phyloP scores from a whole-genome alignment of 2,888 invertebrate genomes.

The Clivina fossor region DNA sequence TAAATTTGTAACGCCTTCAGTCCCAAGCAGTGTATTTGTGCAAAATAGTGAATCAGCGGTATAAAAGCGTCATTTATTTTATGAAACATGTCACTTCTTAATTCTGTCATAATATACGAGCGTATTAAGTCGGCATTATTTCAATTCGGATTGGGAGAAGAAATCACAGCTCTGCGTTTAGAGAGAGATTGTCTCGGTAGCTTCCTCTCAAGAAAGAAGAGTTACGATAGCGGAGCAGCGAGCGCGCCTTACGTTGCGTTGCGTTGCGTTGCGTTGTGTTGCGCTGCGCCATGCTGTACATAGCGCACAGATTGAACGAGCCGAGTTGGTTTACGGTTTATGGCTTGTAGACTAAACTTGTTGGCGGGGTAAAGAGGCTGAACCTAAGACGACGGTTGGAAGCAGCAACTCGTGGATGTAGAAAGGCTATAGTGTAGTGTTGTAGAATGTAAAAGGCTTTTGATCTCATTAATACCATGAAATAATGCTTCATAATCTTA shows the following conservation, averaged over 20 bases:
- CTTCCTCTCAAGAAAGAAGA: too few relatives aligned
- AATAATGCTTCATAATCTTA: slow-evolving; percentile 76
- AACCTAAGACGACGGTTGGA: slow-evolving; percentile 32
- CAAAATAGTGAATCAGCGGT: too few relatives aligned
- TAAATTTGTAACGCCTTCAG: too few relatives aligned
- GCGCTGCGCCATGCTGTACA: not conserved
- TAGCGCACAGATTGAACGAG: not conserved
- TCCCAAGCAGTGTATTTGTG: too few relatives aligned
- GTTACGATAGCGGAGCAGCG: not conserved
- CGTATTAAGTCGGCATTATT: too few relatives aligned
- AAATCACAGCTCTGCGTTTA: too few relatives aligned
- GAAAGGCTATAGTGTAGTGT: slow-evolving; percentile 45
- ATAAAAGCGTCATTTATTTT: too few relatives aligned
- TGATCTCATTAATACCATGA: slow-evolving; percentile 76
- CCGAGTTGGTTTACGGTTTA: slow-evolving; percentile 13
- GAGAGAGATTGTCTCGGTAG: too few relatives aligned
- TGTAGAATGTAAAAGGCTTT: slow-evolving; percentile 68
- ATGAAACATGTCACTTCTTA: too few relatives aligned
- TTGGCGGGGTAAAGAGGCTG: not conserved
- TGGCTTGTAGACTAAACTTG: slow-evolving; percentile 11
- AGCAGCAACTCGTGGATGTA: slow-evolving; percentile 45
- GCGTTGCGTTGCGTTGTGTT: not conserved
- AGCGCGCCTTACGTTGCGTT: not conserved
- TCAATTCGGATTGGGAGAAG: too few relatives aligned
- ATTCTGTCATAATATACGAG: too few relatives aligned